These are phyloP conservation scores for Acrossocheilus wenchowensis DNA, from an alignment of 2,797 vertebrate genomes.

Conservation along the genomic window DNA sequence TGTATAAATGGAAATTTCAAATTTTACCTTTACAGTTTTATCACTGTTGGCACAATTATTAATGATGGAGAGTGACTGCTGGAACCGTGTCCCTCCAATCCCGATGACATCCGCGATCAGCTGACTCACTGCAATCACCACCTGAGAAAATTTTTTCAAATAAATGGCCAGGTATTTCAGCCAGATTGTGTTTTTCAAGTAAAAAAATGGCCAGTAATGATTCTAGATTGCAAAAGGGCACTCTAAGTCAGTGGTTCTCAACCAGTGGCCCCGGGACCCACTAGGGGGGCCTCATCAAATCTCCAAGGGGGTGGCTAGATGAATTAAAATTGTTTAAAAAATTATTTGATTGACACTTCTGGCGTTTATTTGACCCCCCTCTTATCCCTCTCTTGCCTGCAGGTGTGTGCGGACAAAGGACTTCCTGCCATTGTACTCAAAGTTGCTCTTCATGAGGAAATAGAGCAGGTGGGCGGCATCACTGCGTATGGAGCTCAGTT, in stretches of 20 bases:
- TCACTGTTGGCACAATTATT: conserved; percentile 99
- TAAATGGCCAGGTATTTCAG: not conserved
- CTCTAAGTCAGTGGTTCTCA: not conserved
- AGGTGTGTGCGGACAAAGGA: conserved; percentile 96
- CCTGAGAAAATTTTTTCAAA: conserved; percentile 70
- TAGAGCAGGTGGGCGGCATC: conserved; percentile 97
- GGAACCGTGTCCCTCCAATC: conserved; percentile 95
- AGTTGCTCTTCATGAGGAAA: conserved; percentile 98
- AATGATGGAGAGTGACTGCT: conserved; percentile 96
- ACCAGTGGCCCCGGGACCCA: not conserved
- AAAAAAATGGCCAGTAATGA: not conserved
- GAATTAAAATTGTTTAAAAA: not conserved
- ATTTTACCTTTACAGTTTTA: conserved; percentile 90
- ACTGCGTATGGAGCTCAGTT: conserved; percentile 91
- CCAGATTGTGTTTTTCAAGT: not conserved
- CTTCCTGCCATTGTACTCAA: conserved; percentile 93
- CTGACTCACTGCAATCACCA: conserved; percentile 98
- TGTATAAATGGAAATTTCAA: not conserved
- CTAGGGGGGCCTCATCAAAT: not conserved
- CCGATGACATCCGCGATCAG: conserved; percentile 97
- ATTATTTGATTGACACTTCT: not conserved
- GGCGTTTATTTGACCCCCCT: not conserved
- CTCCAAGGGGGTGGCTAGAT: not conserved
- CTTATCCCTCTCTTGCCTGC: conserved; percentile 78
- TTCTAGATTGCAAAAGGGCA: not conserved